A percentile compares a stretch with the other conserved stretches of the same genome.
Evolutionary conservation across 2,113 vertebrate genomes (phyloP).

Genomic region (Oreotrochilus melanogaster): DNA sequence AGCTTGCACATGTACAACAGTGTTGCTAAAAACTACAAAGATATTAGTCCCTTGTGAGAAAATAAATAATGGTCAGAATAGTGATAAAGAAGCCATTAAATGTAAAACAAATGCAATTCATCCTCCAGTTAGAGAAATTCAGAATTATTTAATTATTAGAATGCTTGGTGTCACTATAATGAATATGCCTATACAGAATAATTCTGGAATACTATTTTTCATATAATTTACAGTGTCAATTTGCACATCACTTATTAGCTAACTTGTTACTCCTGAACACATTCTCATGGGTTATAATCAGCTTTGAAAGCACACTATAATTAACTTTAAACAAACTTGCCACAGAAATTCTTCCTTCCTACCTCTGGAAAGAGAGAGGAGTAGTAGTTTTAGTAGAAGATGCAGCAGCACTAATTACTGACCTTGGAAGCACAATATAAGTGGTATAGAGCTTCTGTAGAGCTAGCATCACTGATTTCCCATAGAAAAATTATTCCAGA

Average conservation of each 20-base stretch:
- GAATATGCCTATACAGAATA: not conserved
- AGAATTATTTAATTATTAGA: not conserved
- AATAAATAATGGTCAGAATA: not conserved
- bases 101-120: not conserved
- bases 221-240: not conserved
- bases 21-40: not conserved
- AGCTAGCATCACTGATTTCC: not conserved
- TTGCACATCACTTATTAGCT: not conserved
- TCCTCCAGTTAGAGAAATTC: not conserved
- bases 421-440: not conserved
- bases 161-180: not conserved
- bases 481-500: not conserved
- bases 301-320: not conserved
- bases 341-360: not conserved
- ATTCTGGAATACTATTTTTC: not conserved
- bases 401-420: not conserved
- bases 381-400: not conserved
- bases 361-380: not conserved
- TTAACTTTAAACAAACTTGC: not conserved
- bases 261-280: not conserved
- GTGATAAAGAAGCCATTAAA: not conserved
- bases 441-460: not conserved
- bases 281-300: not conserved
- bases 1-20: not conserved
- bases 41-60: not conserved